Percentiles rank a stretch among this genome's conserved stretches.
Evolutionary conservation across 2,888 invertebrate species (phyloP).

Genomic region (Cataglyphis livida): DNA sequence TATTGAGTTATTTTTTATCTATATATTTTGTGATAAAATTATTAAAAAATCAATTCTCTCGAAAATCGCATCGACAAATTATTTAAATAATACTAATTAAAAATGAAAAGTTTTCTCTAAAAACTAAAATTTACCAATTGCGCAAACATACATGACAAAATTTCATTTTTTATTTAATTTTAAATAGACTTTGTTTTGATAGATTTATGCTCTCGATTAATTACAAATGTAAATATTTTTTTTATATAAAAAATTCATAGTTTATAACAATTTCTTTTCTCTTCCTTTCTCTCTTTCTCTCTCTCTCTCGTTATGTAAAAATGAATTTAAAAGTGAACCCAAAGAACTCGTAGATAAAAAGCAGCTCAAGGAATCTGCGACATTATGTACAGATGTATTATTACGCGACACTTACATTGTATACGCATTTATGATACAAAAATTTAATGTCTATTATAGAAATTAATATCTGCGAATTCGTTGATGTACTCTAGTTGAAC

Average conservation of each 20-base stretch:
- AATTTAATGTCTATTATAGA: conserved; percentile 52
- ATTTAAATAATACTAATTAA: background rate
- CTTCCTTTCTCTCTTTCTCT: no score
- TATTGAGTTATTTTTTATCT: conserved; percentile 1
- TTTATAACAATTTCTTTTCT: background rate
- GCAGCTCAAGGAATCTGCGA: background rate
- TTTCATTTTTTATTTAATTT: conserved; percentile 8
- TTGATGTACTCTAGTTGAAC: conserved; percentile 50
- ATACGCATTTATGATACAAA: conserved; percentile 68
- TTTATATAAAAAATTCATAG: background rate
- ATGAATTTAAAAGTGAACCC: background rate
- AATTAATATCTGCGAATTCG: conserved; percentile 51
- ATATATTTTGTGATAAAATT: background rate
- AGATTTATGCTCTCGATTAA: background rate
- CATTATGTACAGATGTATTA: conserved; percentile 24
- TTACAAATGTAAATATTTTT: background rate
- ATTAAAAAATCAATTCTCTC: background rate
- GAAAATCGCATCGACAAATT: background rate
- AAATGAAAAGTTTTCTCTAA: background rate
- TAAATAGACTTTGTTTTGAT: background rate
- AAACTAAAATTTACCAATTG: background rate
- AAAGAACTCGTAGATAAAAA: background rate
- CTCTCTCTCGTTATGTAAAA: background rate
- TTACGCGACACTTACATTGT: conserved; percentile 58
- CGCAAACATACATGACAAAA: background rate